These are phyloP conservation scores for Enteromius unitaeniatus DNA, from an alignment of 2,797 vertebrate genomes.

Conservation along the genomic window DNA sequence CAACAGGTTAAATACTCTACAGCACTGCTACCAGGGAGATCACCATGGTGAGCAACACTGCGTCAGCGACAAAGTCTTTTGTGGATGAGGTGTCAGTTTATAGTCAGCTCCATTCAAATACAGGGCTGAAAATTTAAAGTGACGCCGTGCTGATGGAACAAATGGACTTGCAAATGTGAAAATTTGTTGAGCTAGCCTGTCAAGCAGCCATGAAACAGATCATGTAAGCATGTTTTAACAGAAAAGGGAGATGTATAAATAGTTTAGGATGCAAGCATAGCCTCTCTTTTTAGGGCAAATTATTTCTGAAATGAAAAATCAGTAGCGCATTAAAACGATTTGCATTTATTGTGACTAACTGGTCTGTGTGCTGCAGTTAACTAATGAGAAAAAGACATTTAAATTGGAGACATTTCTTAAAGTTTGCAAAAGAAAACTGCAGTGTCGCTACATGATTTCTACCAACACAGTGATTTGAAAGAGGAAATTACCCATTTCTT, in stretches of 20 bases:
- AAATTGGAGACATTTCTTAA: slow-evolving; percentile 1
- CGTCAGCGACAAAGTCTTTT: slow-evolving; percentile 4
- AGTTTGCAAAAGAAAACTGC: slow-evolving; percentile 6
- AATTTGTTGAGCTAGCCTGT: background rate
- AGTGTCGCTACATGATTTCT: background rate
- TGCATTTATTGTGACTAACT: slow-evolving; percentile 5
- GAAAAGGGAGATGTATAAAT: background rate
- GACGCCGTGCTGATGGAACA: background rate
- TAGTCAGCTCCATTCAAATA: slow-evolving; percentile 8
- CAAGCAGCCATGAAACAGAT: slow-evolving; percentile 19
- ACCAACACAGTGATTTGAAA: background rate
- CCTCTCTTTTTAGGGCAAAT: background rate
- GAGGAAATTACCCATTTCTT: background rate
- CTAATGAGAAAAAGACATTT: slow-evolving; percentile 11
- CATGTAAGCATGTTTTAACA: background rate
- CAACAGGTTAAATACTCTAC: slow-evolving; percentile 25
- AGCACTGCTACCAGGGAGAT: slow-evolving; percentile 13
- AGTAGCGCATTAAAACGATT: background rate
- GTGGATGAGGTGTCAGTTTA: background rate
- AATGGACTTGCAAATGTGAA: slow-evolving; percentile 13
- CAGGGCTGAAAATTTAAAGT: slow-evolving; percentile 1
- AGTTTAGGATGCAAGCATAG: background rate
- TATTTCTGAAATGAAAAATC: background rate
- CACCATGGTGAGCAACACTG: slow-evolving; percentile 20
- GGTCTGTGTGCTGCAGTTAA: background rate